These are phyloP conservation scores for Nasonia giraulti DNA, from an alignment of 1,140 invertebrate genomes.

Conservation along the genomic window DNA sequence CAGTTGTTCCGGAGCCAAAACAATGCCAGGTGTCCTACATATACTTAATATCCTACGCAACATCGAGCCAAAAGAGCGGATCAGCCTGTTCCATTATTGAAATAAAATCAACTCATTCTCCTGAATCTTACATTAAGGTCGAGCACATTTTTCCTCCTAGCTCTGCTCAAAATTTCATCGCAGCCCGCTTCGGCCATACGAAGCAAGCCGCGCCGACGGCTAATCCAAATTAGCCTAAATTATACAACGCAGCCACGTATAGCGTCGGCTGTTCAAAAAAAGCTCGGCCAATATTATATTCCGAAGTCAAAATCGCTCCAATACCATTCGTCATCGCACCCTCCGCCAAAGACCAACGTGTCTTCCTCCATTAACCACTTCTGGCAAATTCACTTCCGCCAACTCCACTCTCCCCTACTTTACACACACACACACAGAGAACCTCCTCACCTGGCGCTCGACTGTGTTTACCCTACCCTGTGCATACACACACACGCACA, in stretches of 20 bases:
- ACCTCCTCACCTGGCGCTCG: not conserved
- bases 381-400: slow-evolving; percentile 36
- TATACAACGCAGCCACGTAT: not conserved
- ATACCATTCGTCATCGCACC: not conserved
- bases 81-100: too few relatives aligned
- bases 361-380: slow-evolving; percentile 28
- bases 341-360: not conserved
- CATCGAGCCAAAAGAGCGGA: too few relatives aligned
- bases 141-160: too few relatives aligned
- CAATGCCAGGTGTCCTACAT: too few relatives aligned
- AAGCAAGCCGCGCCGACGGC: not conserved
- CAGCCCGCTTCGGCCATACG: not conserved
- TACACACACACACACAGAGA: not conserved
- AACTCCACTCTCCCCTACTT: slow-evolving; percentile 34
- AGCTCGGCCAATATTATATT: too few relatives aligned
- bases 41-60: too few relatives aligned
- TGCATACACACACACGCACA: not conserved
- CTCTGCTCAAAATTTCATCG: not conserved
- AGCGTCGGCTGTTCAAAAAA: too few relatives aligned
- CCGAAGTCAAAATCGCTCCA: too few relatives aligned
- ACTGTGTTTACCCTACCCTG: slow-evolving; percentile 22
- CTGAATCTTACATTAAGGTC: not conserved
- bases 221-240: not conserved
- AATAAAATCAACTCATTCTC: not conserved
- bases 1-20: too few relatives aligned